A percentile compares a stretch with the other conserved stretches of the same genome.
These are phyloP conservation scores for Meloidogyne exigua DNA, from an alignment of 1,140 invertebrate genomes.

Conservation along the genomic window DNA sequence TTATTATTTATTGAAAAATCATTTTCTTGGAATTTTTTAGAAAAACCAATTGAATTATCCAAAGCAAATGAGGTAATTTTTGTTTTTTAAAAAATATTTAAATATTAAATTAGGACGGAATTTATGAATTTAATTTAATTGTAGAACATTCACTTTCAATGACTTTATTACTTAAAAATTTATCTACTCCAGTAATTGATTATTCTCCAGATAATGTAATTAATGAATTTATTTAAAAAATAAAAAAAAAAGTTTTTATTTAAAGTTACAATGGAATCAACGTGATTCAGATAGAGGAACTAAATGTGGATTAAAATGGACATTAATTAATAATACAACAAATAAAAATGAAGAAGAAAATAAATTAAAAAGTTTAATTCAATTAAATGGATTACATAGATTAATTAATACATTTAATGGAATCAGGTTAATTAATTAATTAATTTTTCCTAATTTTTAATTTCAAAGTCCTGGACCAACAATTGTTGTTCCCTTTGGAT, in stretches of 20 bases:
- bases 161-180: slow-evolving; percentile 19
- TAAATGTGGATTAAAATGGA: neutral
- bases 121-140: slow-evolving; percentile 50
- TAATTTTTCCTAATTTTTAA: too few species aligned
- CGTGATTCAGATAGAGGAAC: neutral
- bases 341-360: neutral
- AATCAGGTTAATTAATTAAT: slow-evolving; percentile 38
- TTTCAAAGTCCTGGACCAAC: slow-evolving; percentile 51
- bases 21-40: too few species aligned
- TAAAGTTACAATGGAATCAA: neutral
- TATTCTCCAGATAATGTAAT: slow-evolving; percentile 21
- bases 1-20: too few species aligned
- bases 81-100: too few species aligned
- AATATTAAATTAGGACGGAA: slow-evolving; percentile 37
- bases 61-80: too few species aligned
- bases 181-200: slow-evolving; percentile 20
- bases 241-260: neutral
- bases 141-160: slow-evolving; percentile 45
- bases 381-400: slow-evolving; percentile 28
- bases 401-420: slow-evolving; percentile 53
- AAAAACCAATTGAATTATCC: too few species aligned
- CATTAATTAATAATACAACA: neutral
- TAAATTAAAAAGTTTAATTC: slow-evolving; percentile 1
- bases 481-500: slow-evolving; percentile 55
- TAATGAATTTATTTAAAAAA: neutral